Evolutionary conservation across 1,140 invertebrate species (phyloP), one percentile per base, ranked within the genome.

Genomic region (Drosophila sturtevanti): DNA sequence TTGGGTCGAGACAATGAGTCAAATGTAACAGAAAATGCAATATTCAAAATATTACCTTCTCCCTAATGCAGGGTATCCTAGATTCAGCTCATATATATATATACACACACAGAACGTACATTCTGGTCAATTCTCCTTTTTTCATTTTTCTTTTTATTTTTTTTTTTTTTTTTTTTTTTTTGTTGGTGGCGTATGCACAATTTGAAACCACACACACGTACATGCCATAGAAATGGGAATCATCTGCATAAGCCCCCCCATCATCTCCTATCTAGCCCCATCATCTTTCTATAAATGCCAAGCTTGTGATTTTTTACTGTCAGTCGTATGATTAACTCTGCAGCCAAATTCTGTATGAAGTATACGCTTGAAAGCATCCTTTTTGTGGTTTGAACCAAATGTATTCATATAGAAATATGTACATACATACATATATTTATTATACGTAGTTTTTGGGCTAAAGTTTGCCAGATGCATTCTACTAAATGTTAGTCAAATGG

Each of bases 291-390:
- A 35, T 35, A 37, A 16, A 18, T 24, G 22, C 22, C 31, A 56
- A 56, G 38, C 37, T 52, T 38, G 67, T 41, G n/a, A 41, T 86
- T 81, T 65, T 64, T 75, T 54, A 67, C 66, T 68, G 52, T 55
- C 63, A 59, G 75, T 24, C 56, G 59, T 75, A 68, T 78, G 79
- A 79, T 81, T 75, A 87, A 81, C 78, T 72, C 67, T 79, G 34
- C 21, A 37, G 48, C 63, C n/a, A 16, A 52, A 38, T 61, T 67
- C 52, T 58, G 62, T 48, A 70, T 64, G 71, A 84, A 80, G 64
- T 80, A 55, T 68, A 63, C 77, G 76, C 75, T 68, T 70, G 44
- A 76, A 78, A 72, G 69, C 66, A 62, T 64, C 41, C 62, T 72
- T 58, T 69, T 34, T 63, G 55, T 1, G 44, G 12, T 21, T 48